Conservation (phyloP, 2,113 vertebrate species). For the Pelobates fuscus region DNA sequence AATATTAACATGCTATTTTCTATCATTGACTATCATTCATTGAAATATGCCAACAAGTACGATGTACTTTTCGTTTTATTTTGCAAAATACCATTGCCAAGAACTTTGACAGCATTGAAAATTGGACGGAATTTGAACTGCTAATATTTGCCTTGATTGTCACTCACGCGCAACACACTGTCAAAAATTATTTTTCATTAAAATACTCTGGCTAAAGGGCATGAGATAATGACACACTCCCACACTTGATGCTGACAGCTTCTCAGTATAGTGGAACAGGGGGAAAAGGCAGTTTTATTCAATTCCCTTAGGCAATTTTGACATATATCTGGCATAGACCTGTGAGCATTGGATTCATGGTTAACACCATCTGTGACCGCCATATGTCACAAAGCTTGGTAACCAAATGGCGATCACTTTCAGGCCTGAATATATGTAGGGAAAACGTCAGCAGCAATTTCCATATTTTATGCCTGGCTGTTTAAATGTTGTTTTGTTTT, state of each 20-base stretch:
- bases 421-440: neutral
- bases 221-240: neutral
- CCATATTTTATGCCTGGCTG: neutral
- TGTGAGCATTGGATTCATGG: constrained; percentile 35
- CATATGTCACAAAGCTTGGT: constrained; percentile 39
- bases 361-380: constrained; percentile 32
- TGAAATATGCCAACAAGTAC: too few species aligned
- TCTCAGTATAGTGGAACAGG: constrained; percentile 1
- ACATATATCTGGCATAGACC: constrained; percentile 40
- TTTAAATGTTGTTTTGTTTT: constrained; percentile 11
- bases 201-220: constrained; percentile 33
- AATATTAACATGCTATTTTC: too few species aligned
- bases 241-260: neutral
- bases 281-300: neutral
- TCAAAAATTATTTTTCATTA: constrained; percentile 26
- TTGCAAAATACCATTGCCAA: neutral
- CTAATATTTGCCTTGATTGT: constrained; percentile 4
- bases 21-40: too few species aligned
- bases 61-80: too few species aligned
- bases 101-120: neutral
- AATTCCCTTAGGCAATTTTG: constrained; percentile 26
- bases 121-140: constrained; percentile 6
- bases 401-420: constrained; percentile 29
- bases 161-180: constrained; percentile 13
- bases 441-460: neutral